phyloP scores from a whole-genome alignment of 2,113 vertebrate genomes.

The Prionailurus bengalensis region DNA sequence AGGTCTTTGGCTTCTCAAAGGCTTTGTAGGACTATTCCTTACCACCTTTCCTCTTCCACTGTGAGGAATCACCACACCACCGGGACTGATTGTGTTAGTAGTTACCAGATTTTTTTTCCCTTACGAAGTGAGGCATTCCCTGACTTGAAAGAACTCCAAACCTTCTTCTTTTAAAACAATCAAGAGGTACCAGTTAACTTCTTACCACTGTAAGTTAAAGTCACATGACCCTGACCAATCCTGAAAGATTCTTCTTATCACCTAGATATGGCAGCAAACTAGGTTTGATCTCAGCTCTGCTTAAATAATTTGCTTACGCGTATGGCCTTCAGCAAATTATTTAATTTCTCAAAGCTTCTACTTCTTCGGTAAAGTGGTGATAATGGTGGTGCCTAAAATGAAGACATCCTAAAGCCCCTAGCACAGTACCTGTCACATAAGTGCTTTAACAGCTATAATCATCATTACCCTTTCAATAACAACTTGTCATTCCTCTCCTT shows the following conservation, averaged over 20 bases:
- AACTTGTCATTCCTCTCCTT: not conserved
- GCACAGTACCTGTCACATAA: not conserved
- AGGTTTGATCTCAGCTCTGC: not conserved
- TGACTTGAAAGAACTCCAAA: not conserved
- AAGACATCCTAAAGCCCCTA: not conserved
- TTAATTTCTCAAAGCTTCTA: constrained; percentile 15
- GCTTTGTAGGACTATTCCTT: not conserved
- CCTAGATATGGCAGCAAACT: not conserved
- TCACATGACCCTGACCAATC: not conserved
- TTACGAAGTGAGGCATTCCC: not conserved
- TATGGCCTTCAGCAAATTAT: not conserved
- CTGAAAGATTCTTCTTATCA: not conserved
- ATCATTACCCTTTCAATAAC: not conserved
- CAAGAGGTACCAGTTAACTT: not conserved
- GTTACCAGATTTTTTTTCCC: not conserved
- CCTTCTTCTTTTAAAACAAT: not conserved
- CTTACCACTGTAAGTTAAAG: not conserved
- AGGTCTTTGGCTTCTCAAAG: not conserved
- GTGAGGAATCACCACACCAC: not conserved
- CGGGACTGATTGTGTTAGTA: not conserved
- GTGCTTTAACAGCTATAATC: not conserved
- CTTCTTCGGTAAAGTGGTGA: not conserved
- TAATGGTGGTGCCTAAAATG: not conserved
- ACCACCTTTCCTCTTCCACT: not conserved
- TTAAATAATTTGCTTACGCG: constrained; percentile 1